A percentile compares a stretch with the other conserved stretches of the same genome.
These are phyloP conservation scores for Astyanax mexicanus DNA, from an alignment of 2,797 vertebrate genomes.

Conservation along the genomic window DNA sequence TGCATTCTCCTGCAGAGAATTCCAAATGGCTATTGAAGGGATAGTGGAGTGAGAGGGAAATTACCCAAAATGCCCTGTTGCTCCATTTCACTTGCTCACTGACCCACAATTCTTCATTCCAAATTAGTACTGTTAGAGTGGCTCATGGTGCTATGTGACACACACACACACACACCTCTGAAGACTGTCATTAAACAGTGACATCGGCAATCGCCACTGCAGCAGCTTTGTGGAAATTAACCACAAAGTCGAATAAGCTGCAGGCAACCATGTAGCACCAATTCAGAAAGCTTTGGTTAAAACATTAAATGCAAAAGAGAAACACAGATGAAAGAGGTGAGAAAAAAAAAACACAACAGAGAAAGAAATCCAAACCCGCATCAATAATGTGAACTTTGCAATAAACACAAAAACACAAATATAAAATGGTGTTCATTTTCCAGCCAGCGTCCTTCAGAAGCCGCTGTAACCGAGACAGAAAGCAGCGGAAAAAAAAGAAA, in stretches of 20 bases:
- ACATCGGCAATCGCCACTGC: background rate
- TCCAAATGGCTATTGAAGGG: constrained; percentile 7
- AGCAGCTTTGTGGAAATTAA: background rate
- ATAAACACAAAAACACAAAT: constrained; percentile 49
- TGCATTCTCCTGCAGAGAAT: constrained; percentile 29
- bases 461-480: constrained; percentile 45
- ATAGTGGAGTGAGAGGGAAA: constrained; percentile 16
- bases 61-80: constrained; percentile 26
- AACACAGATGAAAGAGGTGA: background rate
- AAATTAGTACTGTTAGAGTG: constrained; percentile 18
- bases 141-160: background rate
- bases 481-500: constrained; percentile 14
- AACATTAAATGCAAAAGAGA: background rate
- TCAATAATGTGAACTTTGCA: constrained; percentile 34
- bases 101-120: constrained; percentile 28
- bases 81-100: constrained; percentile 15
- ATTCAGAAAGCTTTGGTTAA: background rate
- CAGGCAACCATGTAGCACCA: background rate
- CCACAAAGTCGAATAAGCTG: background rate
- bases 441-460: constrained; percentile 40
- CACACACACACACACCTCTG: background rate
- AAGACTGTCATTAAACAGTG: background rate
- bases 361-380: background rate
- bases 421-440: constrained; percentile 44
- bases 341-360: background rate